phyloP scores from a whole-genome alignment of 2,113 vertebrate genomes.

The Epinephelus moara region DNA sequence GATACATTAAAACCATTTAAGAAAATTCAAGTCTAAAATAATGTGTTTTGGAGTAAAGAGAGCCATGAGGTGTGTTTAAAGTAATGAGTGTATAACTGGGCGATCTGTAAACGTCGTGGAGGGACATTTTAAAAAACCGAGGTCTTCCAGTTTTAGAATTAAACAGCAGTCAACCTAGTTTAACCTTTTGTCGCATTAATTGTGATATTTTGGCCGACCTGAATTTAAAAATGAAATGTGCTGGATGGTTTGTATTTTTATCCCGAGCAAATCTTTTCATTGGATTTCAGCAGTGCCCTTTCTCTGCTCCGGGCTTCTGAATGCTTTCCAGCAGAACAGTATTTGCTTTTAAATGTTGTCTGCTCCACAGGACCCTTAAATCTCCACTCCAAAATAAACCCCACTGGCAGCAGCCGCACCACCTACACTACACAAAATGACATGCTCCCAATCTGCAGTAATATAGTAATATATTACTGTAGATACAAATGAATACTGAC shows the following conservation, averaged over 20 bases:
- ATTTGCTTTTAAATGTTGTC: constrained; percentile 45
- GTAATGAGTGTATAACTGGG: not conserved
- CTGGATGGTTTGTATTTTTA: constrained; percentile 1
- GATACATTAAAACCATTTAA: not conserved
- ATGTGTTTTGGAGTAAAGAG: not conserved
- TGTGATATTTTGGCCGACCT: not conserved
- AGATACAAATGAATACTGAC: not conserved
- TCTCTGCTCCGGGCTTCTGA: constrained; percentile 17
- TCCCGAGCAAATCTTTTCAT: not conserved
- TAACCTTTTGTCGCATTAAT: not conserved
- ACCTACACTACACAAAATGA: constrained; percentile 5
- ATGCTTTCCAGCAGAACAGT: constrained; percentile 8
- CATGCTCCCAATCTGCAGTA: not conserved
- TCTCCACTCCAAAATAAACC: constrained; percentile 30
- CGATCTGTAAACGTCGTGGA: not conserved
- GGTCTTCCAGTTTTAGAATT: not conserved
- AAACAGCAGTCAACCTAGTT: not conserved
- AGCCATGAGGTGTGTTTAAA: not conserved
- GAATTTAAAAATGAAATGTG: constrained; percentile 3
- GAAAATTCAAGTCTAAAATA: not conserved
- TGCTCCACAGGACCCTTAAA: constrained; percentile 42
- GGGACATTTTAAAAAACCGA: not conserved
- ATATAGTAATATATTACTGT: not conserved
- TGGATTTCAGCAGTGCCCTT: not conserved
- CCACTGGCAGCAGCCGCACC: constrained; percentile 8